Evolutionary conservation across 2,113 vertebrate genomes (phyloP), one percentile per base, ranked within the genome.

Genomic region (Puffinus mauretanicus): DNA sequence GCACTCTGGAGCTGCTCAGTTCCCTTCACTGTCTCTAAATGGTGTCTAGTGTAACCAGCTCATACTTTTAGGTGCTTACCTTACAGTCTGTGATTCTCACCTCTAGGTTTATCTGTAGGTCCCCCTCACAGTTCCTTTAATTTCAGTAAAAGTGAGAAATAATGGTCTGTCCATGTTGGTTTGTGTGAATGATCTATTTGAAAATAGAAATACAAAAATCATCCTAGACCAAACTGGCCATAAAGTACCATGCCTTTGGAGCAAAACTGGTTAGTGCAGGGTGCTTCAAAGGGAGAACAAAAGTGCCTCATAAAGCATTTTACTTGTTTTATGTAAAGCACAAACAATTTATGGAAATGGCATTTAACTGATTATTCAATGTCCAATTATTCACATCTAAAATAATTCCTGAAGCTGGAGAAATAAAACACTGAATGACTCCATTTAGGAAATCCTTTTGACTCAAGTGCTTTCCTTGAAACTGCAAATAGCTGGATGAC

Each of bases 391-490:
- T 96, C 54, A 32, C 25, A 66, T 82, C 82, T 91, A 60, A 80
- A 94, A 97, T 95, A 93, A 95, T 95, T 89, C 84, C 82, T 78
- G 62, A 80, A 95, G 78, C 16, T 94, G 67, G 42, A 97, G 94
- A 94, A 97, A 97, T 96, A 91, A 97, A 95, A 77, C 91, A 67
- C 86, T 88, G 75, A 96, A 97, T 96, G 29, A 83, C 89, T 95
- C 95, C 87, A 93, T 97, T 96, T 95, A 97, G 97, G 96, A 97
- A 97, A 97, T 97, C 95, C 97, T 97, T 97, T 97, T 96, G 89
- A 97, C 71, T 96, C 87, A 90, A 97, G 86, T 95, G 84, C 78
- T 97, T 97, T 97, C 94, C 96, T 95, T 95, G 84, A 93, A 97
- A 95, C 64, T 71, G 91, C 91, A 94, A 96, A 90, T 93, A 91